A percentile compares a stretch with the other conserved stretches of the same genome.
phyloP scores from a whole-genome alignment of 2,888 invertebrate species.

The Drosophila sordidapex region DNA sequence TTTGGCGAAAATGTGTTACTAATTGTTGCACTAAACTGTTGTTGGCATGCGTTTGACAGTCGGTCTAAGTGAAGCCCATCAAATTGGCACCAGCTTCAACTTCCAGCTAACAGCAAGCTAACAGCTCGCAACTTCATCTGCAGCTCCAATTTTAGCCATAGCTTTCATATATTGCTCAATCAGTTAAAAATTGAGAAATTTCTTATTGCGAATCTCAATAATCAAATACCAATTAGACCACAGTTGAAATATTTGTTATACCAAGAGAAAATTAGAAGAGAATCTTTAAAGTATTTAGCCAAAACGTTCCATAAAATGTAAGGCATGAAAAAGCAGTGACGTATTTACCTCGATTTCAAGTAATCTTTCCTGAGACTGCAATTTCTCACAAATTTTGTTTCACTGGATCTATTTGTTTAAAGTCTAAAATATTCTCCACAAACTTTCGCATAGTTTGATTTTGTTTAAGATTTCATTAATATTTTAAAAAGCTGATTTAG shows the following conservation, averaged over 20 bases:
- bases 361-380: neutral
- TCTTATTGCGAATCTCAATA: neutral
- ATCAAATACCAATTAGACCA: neutral
- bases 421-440: neutral
- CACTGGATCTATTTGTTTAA: neutral
- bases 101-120: neutral
- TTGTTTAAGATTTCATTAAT: neutral
- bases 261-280: neutral
- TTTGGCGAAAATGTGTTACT: constrained; percentile 77
- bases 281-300: neutral
- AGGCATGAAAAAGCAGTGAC: neutral
- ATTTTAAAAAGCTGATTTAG: neutral
- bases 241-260: neutral
- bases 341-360: neutral
- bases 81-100: constrained; percentile 56
- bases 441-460: neutral
- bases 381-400: neutral
- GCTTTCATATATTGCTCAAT: neutral
- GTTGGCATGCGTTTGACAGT: constrained; percentile 80
- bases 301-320: neutral
- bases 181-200: neutral
- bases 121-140: neutral
- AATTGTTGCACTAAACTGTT: constrained; percentile 79
- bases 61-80: constrained; percentile 64
- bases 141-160: neutral